These are phyloP conservation scores for Nerophis ophidion DNA, from an alignment of 2,113 vertebrate genomes.

Conservation along the genomic window DNA sequence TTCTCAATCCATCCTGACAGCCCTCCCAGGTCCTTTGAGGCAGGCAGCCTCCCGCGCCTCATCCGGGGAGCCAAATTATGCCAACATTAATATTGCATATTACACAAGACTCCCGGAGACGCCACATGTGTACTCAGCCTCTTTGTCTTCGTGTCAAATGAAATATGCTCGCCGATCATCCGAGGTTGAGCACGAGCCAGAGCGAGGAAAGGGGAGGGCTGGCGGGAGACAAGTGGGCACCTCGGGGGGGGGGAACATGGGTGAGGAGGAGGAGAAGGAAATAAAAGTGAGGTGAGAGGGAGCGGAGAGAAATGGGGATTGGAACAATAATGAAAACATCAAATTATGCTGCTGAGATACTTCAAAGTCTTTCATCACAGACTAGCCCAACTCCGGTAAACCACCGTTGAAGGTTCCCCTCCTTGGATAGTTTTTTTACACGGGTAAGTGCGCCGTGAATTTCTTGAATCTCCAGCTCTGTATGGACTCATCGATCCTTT, in stretches of 20 bases:
- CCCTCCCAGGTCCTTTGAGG: conserved; percentile 60
- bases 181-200: conserved; percentile 33
- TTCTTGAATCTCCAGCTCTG: too few relatives aligned
- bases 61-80: conserved; percentile 69
- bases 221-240: conserved; percentile 8
- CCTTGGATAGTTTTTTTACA: too few relatives aligned
- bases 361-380: too few relatives aligned
- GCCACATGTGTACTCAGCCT: conserved; percentile 65
- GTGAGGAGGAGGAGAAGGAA: conserved; percentile 14
- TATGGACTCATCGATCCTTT: too few relatives aligned
- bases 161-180: conserved; percentile 62
- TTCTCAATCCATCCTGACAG: conserved; percentile 70
- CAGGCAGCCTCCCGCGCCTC: conserved; percentile 52
- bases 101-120: conserved; percentile 58
- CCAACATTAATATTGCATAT: conserved; percentile 75
- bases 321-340: too few relatives aligned
- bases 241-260: conserved; percentile 2
- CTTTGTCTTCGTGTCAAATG: conserved; percentile 71
- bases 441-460: too few relatives aligned
- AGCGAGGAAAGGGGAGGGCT: conserved; percentile 28
- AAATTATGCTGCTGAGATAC: too few relatives aligned
- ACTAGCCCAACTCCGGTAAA: too few relatives aligned
- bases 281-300: conserved; percentile 21
- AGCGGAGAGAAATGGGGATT: conserved; percentile 1
- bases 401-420: too few relatives aligned